Percentiles rank a stretch among this genome's conserved stretches.
These are phyloP conservation scores for Zaprionus vittiger DNA, from an alignment of 1,140 invertebrate species.

Conservation along the genomic window DNA sequence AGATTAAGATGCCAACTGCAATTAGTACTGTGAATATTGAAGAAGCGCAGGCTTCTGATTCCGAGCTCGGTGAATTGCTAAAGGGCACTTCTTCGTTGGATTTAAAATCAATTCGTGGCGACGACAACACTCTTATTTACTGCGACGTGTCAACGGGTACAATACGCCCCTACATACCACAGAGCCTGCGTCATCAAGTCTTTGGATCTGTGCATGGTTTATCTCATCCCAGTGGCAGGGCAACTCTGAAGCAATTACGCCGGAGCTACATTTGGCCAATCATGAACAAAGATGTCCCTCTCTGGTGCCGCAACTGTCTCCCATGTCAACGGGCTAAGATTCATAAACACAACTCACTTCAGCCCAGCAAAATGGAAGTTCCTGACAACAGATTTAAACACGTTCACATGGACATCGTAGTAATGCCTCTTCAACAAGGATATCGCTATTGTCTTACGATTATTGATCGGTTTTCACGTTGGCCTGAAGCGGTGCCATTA, in stretches of 20 bases:
- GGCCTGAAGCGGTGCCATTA: conserved; percentile 82
- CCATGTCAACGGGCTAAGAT: conserved; percentile 50
- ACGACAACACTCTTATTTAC: too few species aligned
- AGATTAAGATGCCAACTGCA: conserved; percentile 6
- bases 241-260: conserved; percentile 36
- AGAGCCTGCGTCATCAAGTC: too few species aligned
- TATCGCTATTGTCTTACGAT: conserved; percentile 58
- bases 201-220: too few species aligned
- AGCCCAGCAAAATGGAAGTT: conserved; percentile 2
- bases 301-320: conserved; percentile 40
- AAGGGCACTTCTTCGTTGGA: too few species aligned
- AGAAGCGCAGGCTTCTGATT: too few species aligned
- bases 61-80: too few species aligned
- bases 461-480: conserved; percentile 79
- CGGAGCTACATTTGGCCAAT: conserved; percentile 52
- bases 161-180: too few species aligned
- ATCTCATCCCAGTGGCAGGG: too few species aligned
- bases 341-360: conserved; percentile 19
- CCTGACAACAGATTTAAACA: conserved; percentile 52
- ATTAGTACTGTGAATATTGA: too few species aligned
- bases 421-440: conserved; percentile 44
- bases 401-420: conserved; percentile 76
- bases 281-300: conserved; percentile 56
- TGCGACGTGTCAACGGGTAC: too few species aligned
- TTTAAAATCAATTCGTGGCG: too few species aligned